Percentiles rank a stretch among this genome's conserved stretches.
phyloP scores from a whole-genome alignment of 2,888 invertebrate species.

The Dryococelus australis region DNA sequence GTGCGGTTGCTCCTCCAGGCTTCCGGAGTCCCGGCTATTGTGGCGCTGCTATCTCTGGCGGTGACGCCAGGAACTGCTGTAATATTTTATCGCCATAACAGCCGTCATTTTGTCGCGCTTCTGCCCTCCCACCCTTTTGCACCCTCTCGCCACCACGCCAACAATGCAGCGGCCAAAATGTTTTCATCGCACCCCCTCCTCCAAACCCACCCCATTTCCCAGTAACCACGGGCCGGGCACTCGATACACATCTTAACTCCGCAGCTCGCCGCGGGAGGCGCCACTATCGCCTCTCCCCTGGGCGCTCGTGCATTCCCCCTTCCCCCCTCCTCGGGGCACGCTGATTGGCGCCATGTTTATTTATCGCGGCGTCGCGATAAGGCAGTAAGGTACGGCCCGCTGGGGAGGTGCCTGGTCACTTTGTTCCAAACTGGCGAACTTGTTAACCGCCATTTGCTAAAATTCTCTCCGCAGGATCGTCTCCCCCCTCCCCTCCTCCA shows the following conservation, averaged over 20 bases:
- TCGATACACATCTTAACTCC: background rate
- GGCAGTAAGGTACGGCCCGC: background rate
- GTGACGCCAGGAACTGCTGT: background rate
- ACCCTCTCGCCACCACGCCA: background rate
- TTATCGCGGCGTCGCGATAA: background rate
- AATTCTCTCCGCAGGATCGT: background rate
- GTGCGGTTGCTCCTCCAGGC: background rate
- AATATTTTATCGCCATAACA: slow-evolving; percentile 30
- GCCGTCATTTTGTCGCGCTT: slow-evolving; percentile 22
- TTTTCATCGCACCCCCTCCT: background rate
- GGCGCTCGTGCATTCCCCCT: too few relatives aligned
- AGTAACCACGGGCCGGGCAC: background rate
- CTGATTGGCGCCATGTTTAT: background rate
- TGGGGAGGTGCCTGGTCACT: background rate
- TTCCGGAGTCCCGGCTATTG: background rate
- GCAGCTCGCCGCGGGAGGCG: background rate
- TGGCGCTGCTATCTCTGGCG: slow-evolving; percentile 23
- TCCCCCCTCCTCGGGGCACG: background rate
- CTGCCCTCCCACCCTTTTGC: background rate
- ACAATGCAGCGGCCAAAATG: slow-evolving; percentile 19
- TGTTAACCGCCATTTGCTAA: background rate
- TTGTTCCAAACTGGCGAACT: background rate
- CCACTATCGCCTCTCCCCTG: background rate
- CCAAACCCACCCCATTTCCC: background rate
- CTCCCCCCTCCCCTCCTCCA: background rate